phyloP scores from a whole-genome alignment of 1,140 invertebrate genomes.

The Nasonia longicornis region DNA sequence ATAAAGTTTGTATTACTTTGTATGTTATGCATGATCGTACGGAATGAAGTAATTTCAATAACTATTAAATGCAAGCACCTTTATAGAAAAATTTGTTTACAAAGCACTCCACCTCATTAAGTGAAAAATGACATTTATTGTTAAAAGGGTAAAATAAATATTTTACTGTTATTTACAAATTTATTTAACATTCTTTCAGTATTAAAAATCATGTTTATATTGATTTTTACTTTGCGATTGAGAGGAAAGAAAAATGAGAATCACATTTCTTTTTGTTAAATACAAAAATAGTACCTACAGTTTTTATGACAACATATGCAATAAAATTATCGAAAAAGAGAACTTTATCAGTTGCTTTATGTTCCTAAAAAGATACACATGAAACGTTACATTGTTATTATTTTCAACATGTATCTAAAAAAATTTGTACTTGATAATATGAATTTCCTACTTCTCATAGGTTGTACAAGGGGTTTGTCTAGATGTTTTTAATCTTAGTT shows the following conservation, averaged over 20 bases:
- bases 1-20: conserved; percentile 53
- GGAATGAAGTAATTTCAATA: conserved; percentile 38
- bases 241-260: conserved; percentile 29
- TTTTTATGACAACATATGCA: not conserved
- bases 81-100: conserved; percentile 36
- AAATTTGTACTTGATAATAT: conserved; percentile 41
- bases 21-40: conserved; percentile 46
- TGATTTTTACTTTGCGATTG: conserved; percentile 11
- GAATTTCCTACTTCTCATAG: conserved; percentile 1
- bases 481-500: conserved; percentile 27
- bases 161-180: conserved; percentile 36
- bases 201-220: conserved; percentile 34
- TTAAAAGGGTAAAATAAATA: conserved; percentile 37
- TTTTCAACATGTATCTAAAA: conserved; percentile 13
- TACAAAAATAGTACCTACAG: conserved; percentile 33
- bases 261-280: conserved; percentile 5
- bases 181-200: conserved; percentile 25
- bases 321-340: not conserved
- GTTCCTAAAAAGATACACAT: conserved; percentile 44
- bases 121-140: conserved; percentile 5
- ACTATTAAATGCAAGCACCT: conserved; percentile 40
- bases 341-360: conserved; percentile 38
- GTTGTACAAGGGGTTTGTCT: conserved; percentile 21
- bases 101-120: conserved; percentile 29
- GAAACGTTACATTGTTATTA: conserved; percentile 12